A percentile compares a stretch with the other conserved stretches of the same genome.
These are phyloP conservation scores for Tinea trinotella DNA, from an alignment of 2,888 invertebrate species.

Conservation along the genomic window DNA sequence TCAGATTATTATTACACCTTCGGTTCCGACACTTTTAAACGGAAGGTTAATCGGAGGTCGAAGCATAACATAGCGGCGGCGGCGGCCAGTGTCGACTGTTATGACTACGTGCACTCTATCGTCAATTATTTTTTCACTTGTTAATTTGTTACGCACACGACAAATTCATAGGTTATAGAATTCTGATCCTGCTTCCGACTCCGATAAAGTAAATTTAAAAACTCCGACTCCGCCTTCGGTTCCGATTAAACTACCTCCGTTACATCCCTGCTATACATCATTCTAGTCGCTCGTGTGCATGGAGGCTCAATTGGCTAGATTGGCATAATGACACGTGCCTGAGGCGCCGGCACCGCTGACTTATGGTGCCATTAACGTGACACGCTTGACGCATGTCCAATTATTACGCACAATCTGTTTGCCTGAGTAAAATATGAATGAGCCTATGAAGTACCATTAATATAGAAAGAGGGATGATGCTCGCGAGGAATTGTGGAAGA, in stretches of 20 bases:
- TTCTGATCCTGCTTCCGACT: no score
- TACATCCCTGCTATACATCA: slow-evolving; percentile 51
- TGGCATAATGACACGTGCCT: slow-evolving; percentile 61
- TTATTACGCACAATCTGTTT: slow-evolving; percentile 65
- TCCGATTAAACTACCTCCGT: no score
- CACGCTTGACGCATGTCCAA: slow-evolving; percentile 67
- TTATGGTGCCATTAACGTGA: slow-evolving; percentile 62
- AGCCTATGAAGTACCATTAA: slow-evolving; percentile 28
- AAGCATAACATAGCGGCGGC: no score
- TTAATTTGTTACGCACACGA: no score
- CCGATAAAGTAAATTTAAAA: no score
- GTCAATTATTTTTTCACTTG: no score
- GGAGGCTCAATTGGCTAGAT: slow-evolving; percentile 55
- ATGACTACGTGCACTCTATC: no score
- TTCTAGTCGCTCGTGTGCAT: slow-evolving; percentile 32
- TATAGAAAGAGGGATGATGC: slow-evolving; percentile 29
- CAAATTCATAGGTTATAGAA: not conserved
- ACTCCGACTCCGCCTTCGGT: no score
- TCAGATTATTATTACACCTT: no score
- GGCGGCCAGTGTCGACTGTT: no score
- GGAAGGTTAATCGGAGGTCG: no score
- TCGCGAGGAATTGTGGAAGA: slow-evolving; percentile 57
- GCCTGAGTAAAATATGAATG: slow-evolving; percentile 62
- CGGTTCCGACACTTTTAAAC: no score
- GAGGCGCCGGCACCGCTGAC: slow-evolving; percentile 46